phyloP scores from a whole-genome alignment of 2,113 vertebrate species.

The Progne subis region DNA sequence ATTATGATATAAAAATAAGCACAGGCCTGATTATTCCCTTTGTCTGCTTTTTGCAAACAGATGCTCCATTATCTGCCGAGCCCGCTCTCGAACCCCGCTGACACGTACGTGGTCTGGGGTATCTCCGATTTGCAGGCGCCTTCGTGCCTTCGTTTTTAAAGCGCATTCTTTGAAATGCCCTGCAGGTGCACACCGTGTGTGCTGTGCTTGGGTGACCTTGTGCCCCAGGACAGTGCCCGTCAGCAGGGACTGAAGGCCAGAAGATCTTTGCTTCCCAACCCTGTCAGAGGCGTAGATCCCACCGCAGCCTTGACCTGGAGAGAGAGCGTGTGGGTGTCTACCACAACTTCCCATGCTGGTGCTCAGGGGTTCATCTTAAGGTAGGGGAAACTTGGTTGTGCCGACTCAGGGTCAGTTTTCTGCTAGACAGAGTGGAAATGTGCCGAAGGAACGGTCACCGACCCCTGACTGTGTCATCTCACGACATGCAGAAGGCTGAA shows the following conservation, averaged over 20 bases:
- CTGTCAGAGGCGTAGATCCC: accelerated
- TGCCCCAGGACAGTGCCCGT: neutral
- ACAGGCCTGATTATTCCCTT: slow-evolving; percentile 32
- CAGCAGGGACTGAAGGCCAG: neutral
- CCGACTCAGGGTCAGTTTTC: neutral
- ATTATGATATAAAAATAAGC: slow-evolving; percentile 49
- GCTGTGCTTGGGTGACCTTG: neutral
- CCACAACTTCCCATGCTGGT: accelerated
- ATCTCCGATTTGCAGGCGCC: neutral
- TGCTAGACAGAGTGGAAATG: neutral
- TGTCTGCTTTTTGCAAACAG: slow-evolving; percentile 46
- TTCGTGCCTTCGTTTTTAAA: neutral
- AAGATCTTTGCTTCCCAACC: neutral
- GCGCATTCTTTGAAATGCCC: neutral
- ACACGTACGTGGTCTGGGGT: accelerated
- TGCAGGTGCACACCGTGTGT: accelerated
- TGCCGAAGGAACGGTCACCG: accelerated
- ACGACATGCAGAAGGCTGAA: neutral
- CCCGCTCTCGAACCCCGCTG: neutral
- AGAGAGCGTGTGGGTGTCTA: accelerated
- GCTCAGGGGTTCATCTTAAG: neutral
- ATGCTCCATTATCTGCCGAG: slow-evolving; percentile 39
- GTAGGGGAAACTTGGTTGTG: neutral
- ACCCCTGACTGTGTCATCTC: accelerated
- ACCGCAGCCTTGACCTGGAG: neutral